Percentiles rank a stretch among this genome's conserved stretches.
Evolutionary conservation across 2,113 vertebrate genomes (phyloP).

Genomic region (Pygoscelis antarcticus): DNA sequence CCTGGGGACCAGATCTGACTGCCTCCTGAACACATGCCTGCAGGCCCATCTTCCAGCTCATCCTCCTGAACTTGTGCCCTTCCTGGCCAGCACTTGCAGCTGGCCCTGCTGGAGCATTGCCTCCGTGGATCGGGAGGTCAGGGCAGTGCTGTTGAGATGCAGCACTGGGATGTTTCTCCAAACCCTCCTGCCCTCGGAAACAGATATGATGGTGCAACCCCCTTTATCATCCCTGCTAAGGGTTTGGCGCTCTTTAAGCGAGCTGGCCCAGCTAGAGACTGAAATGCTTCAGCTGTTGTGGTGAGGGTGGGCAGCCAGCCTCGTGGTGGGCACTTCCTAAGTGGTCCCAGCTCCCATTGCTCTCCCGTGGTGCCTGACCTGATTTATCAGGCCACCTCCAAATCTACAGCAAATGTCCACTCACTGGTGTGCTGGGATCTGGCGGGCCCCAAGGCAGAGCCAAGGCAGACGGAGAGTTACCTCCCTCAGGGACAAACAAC

Average conservation of each 20-base stretch:
- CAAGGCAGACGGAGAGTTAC: background rate
- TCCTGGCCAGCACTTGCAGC: background rate
- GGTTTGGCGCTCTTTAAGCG: background rate
- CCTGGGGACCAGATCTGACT: background rate
- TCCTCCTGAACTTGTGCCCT: background rate
- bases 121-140: background rate
- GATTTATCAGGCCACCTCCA: background rate
- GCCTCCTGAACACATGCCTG: background rate
- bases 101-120: background rate
- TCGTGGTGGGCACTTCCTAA: background rate
- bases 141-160: background rate
- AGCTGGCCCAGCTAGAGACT: background rate
- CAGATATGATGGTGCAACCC: background rate
- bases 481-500: background rate
- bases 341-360: background rate
- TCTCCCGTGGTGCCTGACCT: background rate
- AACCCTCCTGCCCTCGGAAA: background rate
- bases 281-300: background rate
- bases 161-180: background rate
- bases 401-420: fast-evolving
- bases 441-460: background rate
- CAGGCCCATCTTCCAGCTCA: background rate
- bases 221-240: background rate
- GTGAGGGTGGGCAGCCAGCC: background rate
- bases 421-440: fast-evolving